These are phyloP conservation scores for Mus spretus DNA, from an alignment of 2,797 vertebrate genomes.

Conservation along the genomic window DNA sequence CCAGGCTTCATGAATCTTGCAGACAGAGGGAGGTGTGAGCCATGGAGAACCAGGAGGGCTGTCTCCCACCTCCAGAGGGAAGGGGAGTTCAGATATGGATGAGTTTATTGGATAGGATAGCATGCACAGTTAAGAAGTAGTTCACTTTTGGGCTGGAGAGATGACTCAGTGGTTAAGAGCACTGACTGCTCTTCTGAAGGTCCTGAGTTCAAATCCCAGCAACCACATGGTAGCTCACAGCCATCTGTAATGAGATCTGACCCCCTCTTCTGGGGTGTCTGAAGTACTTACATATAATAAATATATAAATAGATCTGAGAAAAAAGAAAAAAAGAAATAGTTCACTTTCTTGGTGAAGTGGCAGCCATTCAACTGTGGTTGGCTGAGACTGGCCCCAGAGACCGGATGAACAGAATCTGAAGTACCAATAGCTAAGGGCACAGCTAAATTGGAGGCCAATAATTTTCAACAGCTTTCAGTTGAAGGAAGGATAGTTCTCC, in stretches of 20 bases:
- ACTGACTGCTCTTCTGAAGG: too few relatives aligned
- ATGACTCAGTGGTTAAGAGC: too few relatives aligned
- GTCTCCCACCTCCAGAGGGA: neutral
- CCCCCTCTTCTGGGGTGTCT: too few relatives aligned
- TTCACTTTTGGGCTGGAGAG: neutral
- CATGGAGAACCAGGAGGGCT: neutral
- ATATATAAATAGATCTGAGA: too few relatives aligned
- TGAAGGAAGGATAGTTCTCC: neutral
- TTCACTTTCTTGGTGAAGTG: constrained; percentile 1
- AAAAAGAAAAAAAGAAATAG: neutral
- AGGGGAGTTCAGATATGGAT: neutral
- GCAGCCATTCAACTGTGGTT: neutral
- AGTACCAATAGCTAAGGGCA: neutral
- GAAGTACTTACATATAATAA: too few relatives aligned
- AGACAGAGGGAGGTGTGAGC: neutral
- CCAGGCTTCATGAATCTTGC: neutral
- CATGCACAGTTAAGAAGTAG: neutral
- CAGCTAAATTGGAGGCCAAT: neutral
- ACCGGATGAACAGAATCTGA: neutral
- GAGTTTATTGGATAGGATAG: neutral
- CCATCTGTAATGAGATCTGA: too few relatives aligned
- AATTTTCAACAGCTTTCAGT: constrained; percentile 35
- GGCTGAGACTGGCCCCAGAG: neutral
- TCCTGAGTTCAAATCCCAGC: too few relatives aligned
- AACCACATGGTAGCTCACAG: too few relatives aligned